Evolutionary conservation across 2,113 vertebrate species (phyloP), one percentile per base, ranked within the genome.

Genomic region (Lepus americanus): DNA sequence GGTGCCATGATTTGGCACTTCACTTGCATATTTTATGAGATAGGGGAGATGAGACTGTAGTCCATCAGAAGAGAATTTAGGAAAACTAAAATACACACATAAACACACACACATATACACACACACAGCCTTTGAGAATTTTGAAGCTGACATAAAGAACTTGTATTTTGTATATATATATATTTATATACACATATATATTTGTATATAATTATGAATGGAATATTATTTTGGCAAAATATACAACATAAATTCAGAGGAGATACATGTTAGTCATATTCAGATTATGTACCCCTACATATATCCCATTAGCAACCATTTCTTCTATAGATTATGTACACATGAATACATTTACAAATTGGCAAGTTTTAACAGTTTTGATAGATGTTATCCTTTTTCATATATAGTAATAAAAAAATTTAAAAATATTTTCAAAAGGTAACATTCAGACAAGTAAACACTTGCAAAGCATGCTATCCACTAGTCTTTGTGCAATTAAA

Each of bases 1-100:
- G 93, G 93, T 97, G 93, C 67, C 87, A 53, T 49, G 8, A 80
- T 82, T 91, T 94, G 91, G 89, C 93, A 93, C 79, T 89, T 83
- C 44, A 76, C n/a, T 80, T 92, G 79, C 83, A 91, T 89, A 49
- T 64, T 89, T 95, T 95, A 92, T 77, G 76, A 73, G 25, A 86
- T 44, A 31, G 31, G 51, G 10, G 20, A 89, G 78, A 49, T 92
- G 74, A 92, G 78, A 63, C 27, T 72, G 25, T n/a, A 77, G 29
- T n/a, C 72, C 74, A 95, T 88, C 82, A 88, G 70, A 25, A 86
- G 70, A 70, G 25, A 63, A 2, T 89, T 80, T 33, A 79, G 70
- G 25, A 55, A 80, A 49, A 59, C 20, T 51, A 23, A 49, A 44
- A 79, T 9, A 51, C 55, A 53, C 39, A 51, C 33, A 64, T 22